Base-by-base conservation (phyloP, 2,888 invertebrate species). In the Clostera curtula region DNA sequence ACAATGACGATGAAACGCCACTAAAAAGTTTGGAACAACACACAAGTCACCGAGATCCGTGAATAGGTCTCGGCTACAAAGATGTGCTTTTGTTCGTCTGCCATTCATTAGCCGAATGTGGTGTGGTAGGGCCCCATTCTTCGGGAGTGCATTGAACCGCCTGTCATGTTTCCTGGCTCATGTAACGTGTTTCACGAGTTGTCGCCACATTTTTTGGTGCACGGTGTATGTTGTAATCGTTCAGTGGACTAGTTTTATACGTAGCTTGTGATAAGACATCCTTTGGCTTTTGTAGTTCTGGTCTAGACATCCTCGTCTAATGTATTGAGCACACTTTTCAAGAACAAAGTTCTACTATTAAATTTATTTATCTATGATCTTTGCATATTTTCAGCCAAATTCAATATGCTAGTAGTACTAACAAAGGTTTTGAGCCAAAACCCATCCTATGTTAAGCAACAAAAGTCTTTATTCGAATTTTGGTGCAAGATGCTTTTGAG, bases 61-160 rank as follows among this genome's bases (percentile, higher is more conserved):
- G 66, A 64, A 65, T 59, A 63, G 60, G 47, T 56, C 47, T 44
- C 39, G 42, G 42, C 44, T 44, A 57, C 58, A 57, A 60, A 66
- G 67, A 64, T 63, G 61, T 52, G 50, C 48, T 53, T 75, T 80
- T 80, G 79, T 82, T 66, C 60, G 62, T 63, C 62, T 62, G 67
- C 69, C 63, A 79, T 82, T 79, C 80, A 79, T 80, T 79, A 76
- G 71, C 64, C 69, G 74, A 70, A 71, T 74, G 73, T 68, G 56
- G 62, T 63, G 62, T 63, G 57, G 57, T 70, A 58, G 60, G 60
- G 53, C 66, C 68, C 57, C 73, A 73, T 80, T 79, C 73, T 77
- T 67, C 39, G 40, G 49, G 56, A 63, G 82, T 67, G 60, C 79
- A 62, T 67, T 73, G 80, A 79, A 75, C 74, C 57, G 49, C 39